Evolutionary conservation across 2,113 vertebrate genomes (phyloP).

Genomic region (Micromys minutus): DNA sequence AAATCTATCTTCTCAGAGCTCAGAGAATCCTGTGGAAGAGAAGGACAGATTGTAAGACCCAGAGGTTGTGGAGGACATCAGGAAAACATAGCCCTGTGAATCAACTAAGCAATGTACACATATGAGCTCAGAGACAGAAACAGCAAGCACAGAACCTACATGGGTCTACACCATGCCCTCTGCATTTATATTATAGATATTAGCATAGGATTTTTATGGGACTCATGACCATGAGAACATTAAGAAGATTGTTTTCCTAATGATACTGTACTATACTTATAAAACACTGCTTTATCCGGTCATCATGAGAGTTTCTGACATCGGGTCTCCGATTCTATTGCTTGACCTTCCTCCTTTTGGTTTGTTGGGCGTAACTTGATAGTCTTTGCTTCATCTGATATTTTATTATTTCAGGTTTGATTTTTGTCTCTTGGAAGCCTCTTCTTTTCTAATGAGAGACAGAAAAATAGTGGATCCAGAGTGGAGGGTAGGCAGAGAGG

Average conservation of each 20-base stretch:
- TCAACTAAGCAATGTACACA: neutral
- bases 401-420: neutral
- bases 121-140: neutral
- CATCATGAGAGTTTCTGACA: no score
- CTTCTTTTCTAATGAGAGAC: neutral
- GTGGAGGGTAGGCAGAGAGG: neutral
- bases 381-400: neutral
- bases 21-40: neutral
- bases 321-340: neutral
- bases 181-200: neutral
- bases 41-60: neutral
- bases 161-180: neutral
- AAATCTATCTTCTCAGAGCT: neutral
- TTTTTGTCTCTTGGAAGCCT: neutral
- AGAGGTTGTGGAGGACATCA: neutral
- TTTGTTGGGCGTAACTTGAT: neutral
- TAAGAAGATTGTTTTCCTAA: no score
- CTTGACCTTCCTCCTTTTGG: neutral
- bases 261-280: no score
- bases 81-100: neutral
- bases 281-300: no score
- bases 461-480: neutral
- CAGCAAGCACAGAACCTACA: neutral
- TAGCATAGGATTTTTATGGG: no score
- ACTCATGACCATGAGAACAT: no score